phyloP scores from a whole-genome alignment of 2,797 vertebrate species.

The Hyperoplus immaculatus region DNA sequence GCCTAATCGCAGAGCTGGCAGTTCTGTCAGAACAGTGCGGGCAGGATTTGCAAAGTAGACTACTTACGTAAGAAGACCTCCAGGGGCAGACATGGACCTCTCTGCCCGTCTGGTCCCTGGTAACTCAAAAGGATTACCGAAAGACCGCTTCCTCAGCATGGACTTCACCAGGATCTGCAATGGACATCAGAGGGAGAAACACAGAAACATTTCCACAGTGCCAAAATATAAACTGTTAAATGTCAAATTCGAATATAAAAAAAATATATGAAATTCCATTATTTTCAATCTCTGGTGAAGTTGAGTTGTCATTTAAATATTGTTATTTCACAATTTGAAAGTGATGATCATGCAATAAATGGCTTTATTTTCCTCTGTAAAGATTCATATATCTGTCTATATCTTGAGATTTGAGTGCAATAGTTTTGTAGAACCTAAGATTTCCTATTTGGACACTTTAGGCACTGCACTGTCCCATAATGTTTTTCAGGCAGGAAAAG shows the following conservation, averaged over 20 bases:
- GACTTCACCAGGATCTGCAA: conserved; percentile 95
- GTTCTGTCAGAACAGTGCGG: conserved; percentile 48
- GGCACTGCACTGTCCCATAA: not conserved
- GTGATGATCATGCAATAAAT: not conserved
- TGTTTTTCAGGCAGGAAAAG: no score
- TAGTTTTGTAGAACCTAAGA: not conserved
- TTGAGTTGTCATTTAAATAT: not conserved
- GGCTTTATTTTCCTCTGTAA: not conserved
- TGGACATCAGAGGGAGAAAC: conserved; percentile 24
- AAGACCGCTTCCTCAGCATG: conserved; percentile 97
- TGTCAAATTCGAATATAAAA: not conserved
- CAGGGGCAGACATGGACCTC: conserved; percentile 95
- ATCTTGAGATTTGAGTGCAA: not conserved
- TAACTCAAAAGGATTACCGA: conserved; percentile 94
- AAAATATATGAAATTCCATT: not conserved
- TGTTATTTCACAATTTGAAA: not conserved
- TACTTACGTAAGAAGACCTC: conserved; percentile 93
- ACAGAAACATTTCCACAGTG: not conserved
- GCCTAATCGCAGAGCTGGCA: conserved; percentile 72
- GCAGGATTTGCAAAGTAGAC: conserved; percentile 70
- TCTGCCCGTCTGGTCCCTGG: conserved; percentile 85
- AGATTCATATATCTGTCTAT: not conserved
- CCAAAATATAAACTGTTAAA: not conserved
- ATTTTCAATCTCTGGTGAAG: not conserved
- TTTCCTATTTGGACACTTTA: not conserved